Conservation (phyloP, 2,797 vertebrate genomes). For the Chelon labrosus region DNA sequence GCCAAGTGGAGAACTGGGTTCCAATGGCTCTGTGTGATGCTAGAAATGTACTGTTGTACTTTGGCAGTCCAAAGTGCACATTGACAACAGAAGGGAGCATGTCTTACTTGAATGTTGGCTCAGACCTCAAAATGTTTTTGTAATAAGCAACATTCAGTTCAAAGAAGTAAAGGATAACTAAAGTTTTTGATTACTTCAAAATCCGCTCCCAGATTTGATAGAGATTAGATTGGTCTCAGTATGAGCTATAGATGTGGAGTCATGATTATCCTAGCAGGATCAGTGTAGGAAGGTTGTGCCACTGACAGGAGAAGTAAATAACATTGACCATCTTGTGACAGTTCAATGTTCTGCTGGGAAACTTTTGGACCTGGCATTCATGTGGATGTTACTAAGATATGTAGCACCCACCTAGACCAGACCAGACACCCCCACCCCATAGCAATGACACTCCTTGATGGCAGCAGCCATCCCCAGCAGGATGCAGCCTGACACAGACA, state of each 20-base stretch:
- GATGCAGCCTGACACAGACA: too few species aligned
- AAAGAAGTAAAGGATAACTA: neutral
- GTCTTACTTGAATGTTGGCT: neutral
- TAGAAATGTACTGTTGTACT: slow-evolving; percentile 15
- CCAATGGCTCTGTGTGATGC: slow-evolving; percentile 17
- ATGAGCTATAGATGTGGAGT: slow-evolving; percentile 21
- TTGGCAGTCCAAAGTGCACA: slow-evolving; percentile 26
- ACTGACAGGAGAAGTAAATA: too few species aligned
- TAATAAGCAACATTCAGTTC: neutral
- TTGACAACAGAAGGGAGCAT: slow-evolving; percentile 10
- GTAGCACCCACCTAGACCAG: too few species aligned
- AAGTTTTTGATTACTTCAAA: too few species aligned
- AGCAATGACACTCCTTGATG: too few species aligned
- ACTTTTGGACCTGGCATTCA: too few species aligned
- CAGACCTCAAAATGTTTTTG: neutral
- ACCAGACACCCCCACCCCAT: too few species aligned
- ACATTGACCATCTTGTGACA: too few species aligned
- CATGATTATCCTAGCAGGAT: slow-evolving; percentile 12
- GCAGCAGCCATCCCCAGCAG: too few species aligned
- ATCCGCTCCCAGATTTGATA: neutral
- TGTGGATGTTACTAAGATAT: too few species aligned
- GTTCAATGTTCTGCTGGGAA: too few species aligned
- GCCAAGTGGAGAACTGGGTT: slow-evolving; percentile 40
- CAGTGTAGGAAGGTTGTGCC: slow-evolving; percentile 12
- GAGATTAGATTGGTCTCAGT: neutral